phyloP scores from a whole-genome alignment of 2,888 invertebrate genomes.

The Philonicus albiceps region DNA sequence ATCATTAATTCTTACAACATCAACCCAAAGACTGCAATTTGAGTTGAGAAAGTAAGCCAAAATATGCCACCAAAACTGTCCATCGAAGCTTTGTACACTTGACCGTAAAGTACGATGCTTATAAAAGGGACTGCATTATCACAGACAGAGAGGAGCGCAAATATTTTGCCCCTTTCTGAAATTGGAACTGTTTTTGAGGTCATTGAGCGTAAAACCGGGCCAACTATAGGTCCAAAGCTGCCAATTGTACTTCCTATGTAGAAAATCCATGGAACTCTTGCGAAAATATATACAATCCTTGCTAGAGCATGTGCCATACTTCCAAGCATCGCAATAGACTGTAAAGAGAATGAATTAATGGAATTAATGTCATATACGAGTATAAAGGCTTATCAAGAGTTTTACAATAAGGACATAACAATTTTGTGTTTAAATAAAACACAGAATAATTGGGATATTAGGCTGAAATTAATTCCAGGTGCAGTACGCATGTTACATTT shows the following conservation, averaged over 20 bases:
- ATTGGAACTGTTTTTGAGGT: conserved; percentile 78
- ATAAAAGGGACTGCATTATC: conserved; percentile 82
- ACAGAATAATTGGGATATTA: too few species aligned
- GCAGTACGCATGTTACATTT: too few species aligned
- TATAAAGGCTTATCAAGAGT: not conserved
- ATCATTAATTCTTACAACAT: conserved; percentile 69
- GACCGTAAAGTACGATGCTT: conserved; percentile 76
- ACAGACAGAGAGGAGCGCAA: conserved; percentile 79
- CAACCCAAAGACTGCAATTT: conserved; percentile 71
- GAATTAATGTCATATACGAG: not conserved
- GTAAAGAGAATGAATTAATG: conserved; percentile 38
- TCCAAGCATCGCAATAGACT: conserved; percentile 77
- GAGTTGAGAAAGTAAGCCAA: conserved; percentile 76
- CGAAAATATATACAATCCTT: conserved; percentile 73
- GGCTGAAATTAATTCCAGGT: too few species aligned
- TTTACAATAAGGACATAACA: not conserved
- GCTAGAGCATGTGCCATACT: conserved; percentile 74
- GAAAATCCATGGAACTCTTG: conserved; percentile 67
- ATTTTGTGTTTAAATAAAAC: too few species aligned
- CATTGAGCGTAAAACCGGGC: conserved; percentile 82
- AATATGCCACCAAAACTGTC: conserved; percentile 70
- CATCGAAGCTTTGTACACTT: conserved; percentile 74
- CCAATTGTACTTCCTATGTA: conserved; percentile 78
- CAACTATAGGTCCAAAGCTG: conserved; percentile 80
- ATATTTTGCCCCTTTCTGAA: conserved; percentile 80